Evolutionary conservation across 2,797 vertebrate genomes (phyloP).

Genomic region (Bovichtus variegatus): DNA sequence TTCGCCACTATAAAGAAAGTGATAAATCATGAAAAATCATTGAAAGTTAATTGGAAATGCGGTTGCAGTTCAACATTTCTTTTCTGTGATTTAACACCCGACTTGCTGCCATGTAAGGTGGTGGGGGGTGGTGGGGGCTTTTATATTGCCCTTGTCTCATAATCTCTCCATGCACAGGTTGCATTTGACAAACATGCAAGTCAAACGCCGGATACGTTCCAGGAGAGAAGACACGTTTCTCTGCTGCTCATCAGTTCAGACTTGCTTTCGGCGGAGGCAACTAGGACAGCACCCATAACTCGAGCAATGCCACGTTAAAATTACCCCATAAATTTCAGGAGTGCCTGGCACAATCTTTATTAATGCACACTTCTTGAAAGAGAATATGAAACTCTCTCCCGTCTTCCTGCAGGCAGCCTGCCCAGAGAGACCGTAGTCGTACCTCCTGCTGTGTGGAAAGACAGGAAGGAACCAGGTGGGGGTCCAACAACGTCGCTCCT

Average conservation of each 20-base stretch:
- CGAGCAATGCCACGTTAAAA: slow-evolving; percentile 29
- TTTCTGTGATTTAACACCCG: not conserved
- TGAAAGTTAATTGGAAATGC: not conserved
- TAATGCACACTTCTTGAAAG: slow-evolving; percentile 56
- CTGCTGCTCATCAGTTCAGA: slow-evolving; percentile 33
- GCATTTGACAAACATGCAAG: slow-evolving; percentile 22
- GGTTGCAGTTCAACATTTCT: not conserved
- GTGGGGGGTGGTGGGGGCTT: not conserved
- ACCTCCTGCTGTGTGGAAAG: slow-evolving; percentile 49
- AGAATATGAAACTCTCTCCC: slow-evolving; percentile 46
- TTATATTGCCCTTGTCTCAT: not conserved
- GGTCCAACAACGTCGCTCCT: slow-evolving; percentile 47
- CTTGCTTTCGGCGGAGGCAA: slow-evolving; percentile 37
- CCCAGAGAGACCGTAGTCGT: slow-evolving; percentile 50
- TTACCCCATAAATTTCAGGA: slow-evolving; percentile 22
- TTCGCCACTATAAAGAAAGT: not conserved
- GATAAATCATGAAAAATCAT: not conserved
- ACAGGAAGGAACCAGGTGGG: slow-evolving; percentile 57
- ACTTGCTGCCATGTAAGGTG: not conserved
- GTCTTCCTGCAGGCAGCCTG: slow-evolving; percentile 44
- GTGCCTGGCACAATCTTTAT: slow-evolving; percentile 54
- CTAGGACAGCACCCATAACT: slow-evolving; percentile 7
- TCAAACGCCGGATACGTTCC: slow-evolving; percentile 4
- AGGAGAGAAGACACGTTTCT: slow-evolving; percentile 6
- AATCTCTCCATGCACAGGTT: not conserved